Evolutionary conservation across 1,140 invertebrate genomes (phyloP), one percentile per base, ranked within the genome.

Genomic region (Helicorthomorpha holstii): DNA sequence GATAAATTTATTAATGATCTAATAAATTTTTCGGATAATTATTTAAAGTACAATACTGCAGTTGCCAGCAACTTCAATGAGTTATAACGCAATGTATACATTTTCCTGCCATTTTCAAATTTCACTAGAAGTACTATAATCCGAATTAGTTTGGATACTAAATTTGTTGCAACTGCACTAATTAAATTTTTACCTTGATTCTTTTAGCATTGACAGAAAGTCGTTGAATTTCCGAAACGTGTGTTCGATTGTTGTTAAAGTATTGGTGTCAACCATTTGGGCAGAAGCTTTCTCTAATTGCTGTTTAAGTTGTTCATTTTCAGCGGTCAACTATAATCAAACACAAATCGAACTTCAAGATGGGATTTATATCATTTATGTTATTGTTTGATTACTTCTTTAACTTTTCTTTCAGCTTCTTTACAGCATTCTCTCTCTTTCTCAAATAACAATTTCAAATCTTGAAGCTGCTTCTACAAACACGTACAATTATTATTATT

Each of bases 261-360:
- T 46, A 4, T 7, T 7, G 19, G 4, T 19, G 21, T 46, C 44
- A 7, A 22, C 7, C 19, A 19, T 22, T 19, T 12, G 7, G 4
- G 4, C 12, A 7, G 19, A 22, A 7, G 7, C 19, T 19, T 25
- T 46, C 12, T 25, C 25, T 46, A 46, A 19, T 7, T 25, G 7
- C 25, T 46, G 4, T 46, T 46, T 25, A 4, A 46, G 44, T 46
- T 46, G 4, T 46, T 46, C 44, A 25, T 46, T 46, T 22, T 46
- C 25, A 4, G 12, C 7, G 4, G 19, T 46, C 25, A 46, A 46
- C 44, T 46, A 25, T 7, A 25, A 7, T 10, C 25, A 46, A 22
- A 46, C 21, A 7, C 29, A 34, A 22, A 25, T 7, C 7, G 4
- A 4, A 21, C 44, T 12, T 10, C 44, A 10, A 46, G n/a, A 25